Evolutionary conservation across 2,797 vertebrate species (phyloP).

Genomic region (Antennarius maculatus): DNA sequence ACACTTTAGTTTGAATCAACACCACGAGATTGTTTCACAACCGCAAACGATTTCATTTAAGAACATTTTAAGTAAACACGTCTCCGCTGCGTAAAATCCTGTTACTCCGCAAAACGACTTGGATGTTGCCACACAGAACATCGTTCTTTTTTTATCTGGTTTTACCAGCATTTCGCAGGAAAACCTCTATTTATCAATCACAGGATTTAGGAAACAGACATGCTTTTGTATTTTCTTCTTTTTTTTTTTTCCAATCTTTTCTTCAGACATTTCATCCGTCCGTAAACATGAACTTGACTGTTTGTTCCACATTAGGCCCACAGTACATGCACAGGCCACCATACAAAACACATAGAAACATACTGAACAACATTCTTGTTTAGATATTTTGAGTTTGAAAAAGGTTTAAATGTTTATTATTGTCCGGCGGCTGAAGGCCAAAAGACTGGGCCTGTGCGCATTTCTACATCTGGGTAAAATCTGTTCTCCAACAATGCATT

Average conservation of each 20-base stretch:
- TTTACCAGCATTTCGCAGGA: conserved; percentile 14
- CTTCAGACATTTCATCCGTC: conserved; percentile 19
- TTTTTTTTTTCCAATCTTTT: conserved; percentile 4
- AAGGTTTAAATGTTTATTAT: not conserved
- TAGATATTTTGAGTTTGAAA: conserved; percentile 15
- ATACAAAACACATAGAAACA: conserved; percentile 38
- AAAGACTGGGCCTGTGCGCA: conserved; percentile 20
- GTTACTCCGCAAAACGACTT: conserved; percentile 14
- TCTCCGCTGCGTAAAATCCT: not conserved
- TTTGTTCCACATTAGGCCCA: conserved; percentile 34
- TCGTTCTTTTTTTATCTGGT: not conserved
- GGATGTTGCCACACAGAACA: conserved; percentile 2
- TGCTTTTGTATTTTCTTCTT: conserved; percentile 46
- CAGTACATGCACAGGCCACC: conserved; percentile 20
- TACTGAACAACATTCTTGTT: conserved; percentile 13
- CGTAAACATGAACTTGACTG: conserved; percentile 70
- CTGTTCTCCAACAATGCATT: not conserved
- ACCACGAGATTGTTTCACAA: conserved; percentile 12
- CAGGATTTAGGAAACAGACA: conserved; percentile 42
- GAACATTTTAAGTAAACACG: conserved; percentile 16
- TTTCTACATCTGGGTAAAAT: not conserved
- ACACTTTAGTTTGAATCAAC: conserved; percentile 3
- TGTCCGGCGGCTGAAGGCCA: not conserved
- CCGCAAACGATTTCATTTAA: conserved; percentile 14
- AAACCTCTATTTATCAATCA: conserved; percentile 40